Evolutionary conservation across 2,888 invertebrate species (phyloP).

Genomic region (Platynereis dumerilii): DNA sequence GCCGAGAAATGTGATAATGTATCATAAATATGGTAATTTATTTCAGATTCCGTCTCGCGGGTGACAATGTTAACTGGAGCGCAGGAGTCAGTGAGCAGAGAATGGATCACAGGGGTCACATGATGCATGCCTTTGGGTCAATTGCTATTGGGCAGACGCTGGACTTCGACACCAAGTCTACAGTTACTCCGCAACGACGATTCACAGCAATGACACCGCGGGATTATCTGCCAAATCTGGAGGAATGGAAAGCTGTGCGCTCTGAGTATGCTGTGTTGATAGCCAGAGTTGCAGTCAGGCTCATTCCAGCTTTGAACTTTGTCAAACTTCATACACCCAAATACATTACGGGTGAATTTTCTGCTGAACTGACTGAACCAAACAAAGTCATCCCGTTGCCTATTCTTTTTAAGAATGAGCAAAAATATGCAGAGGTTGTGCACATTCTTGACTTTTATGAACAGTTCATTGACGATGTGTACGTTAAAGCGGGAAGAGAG

Average conservation of each 20-base stretch:
- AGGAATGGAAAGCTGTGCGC: background rate
- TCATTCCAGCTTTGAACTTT: background rate
- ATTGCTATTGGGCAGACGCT: background rate
- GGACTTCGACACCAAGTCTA: background rate
- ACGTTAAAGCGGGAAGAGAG: slow-evolving; percentile 3
- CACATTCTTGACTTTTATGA: slow-evolving; percentile 36
- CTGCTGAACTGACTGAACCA: background rate
- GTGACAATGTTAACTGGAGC: background rate
- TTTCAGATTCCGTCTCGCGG: background rate
- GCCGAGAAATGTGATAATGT: too few species aligned
- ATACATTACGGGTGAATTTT: background rate
- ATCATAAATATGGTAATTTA: too few species aligned
- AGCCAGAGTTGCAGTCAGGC: background rate
- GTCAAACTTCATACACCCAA: background rate
- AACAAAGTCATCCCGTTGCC: slow-evolving; percentile 5
- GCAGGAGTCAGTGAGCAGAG: background rate
- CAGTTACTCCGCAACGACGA: background rate
- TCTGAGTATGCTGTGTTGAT: background rate
- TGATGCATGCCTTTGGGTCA: background rate
- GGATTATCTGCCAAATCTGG: background rate
- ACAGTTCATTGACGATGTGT: slow-evolving; percentile 20
- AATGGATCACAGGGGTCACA: background rate
- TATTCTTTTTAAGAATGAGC: slow-evolving; percentile 4
- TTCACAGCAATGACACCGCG: background rate
- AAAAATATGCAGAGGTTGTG: slow-evolving; percentile 32